Evolutionary conservation across 2,797 vertebrate genomes (phyloP).

Genomic region (Toxotes lorentzi): DNA sequence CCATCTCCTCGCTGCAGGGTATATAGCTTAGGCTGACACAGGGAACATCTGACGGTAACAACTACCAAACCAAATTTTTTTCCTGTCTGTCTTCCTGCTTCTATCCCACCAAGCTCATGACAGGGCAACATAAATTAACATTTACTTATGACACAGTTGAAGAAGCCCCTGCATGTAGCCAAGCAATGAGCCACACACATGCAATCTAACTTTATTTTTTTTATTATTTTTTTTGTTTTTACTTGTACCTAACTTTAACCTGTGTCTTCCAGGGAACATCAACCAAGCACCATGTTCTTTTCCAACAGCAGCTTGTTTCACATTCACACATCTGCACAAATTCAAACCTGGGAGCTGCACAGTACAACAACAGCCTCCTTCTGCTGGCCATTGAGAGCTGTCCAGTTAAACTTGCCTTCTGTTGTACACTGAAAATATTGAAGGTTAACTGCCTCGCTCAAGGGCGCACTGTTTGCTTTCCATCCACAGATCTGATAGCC

Average conservation of each 20-base stretch:
- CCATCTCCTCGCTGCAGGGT: slow-evolving; percentile 48
- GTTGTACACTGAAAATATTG: not conserved
- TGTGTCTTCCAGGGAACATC: slow-evolving; percentile 36
- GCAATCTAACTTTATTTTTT: slow-evolving; percentile 1
- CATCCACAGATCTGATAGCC: too few species aligned
- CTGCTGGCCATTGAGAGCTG: not conserved
- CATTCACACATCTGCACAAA: slow-evolving; percentile 44
- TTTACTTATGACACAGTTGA: slow-evolving; percentile 39
- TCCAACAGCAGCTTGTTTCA: slow-evolving; percentile 31
- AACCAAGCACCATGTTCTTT: slow-evolving; percentile 31
- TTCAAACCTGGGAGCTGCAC: slow-evolving; percentile 20
- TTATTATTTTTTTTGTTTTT: slow-evolving; percentile 4
- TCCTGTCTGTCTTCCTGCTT: slow-evolving; percentile 27
- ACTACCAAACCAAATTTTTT: slow-evolving; percentile 43
- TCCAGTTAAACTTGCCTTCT: not conserved
- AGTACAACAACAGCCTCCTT: slow-evolving; percentile 2
- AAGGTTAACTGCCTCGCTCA: slow-evolving; percentile 4
- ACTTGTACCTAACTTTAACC: slow-evolving; percentile 30
- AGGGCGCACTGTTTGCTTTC: not conserved
- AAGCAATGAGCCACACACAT: slow-evolving; percentile 52
- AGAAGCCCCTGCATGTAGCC: slow-evolving; percentile 33
- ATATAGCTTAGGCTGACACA: slow-evolving; percentile 26
- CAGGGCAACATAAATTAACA: slow-evolving; percentile 47
- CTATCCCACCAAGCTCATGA: slow-evolving; percentile 22
- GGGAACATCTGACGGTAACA: slow-evolving; percentile 60